Evolutionary conservation across 2,888 invertebrate species (phyloP), one percentile per base, ranked within the genome.

Genomic region (Atethmia centrago): DNA sequence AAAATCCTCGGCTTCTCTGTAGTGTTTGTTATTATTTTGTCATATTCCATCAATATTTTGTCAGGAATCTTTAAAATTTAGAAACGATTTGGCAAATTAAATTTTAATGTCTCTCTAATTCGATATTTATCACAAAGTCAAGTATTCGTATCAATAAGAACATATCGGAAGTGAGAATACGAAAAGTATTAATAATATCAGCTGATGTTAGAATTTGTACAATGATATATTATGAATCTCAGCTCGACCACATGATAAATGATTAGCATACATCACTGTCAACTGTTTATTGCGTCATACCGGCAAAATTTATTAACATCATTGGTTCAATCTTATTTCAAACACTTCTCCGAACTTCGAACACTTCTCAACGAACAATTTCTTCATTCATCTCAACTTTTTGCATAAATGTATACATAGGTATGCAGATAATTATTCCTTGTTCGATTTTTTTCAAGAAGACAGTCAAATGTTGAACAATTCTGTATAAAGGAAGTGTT

Each of bases 251-350:
- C 40, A 70, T 84, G 83, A 86, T 82, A 77, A 84, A 85, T 82
- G 77, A 66, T 78, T 70, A 59, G 36, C 53, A 85, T 85, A 64
- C 67, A 82, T 85, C 83, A 80, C 74, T 84, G 86, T 80, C 78
- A 71, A 53, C 65, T 56, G 40, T 56, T 42, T 47, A 21, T 82
- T 81, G 71, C 80, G 80, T 85, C 86, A 85, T 69, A 28, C 65
- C 58, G 61, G 63, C 77, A 77, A 71, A 83, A 81, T 81, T 36
- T 74, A 77, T 61, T 58, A 77, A 70, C 70, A 80, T 72, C 69
- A 72, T 67, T 63, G 62, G 59, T 59, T 66, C 71, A 68, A 70
- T 71, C 67, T 64, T n/a, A n/a, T 45, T 36, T 2, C 36, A 42
- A 65, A 45, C 53, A 56, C 45, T 76, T 65, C 49, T 49, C 31